These are phyloP conservation scores for Herpetotheres cachinnans DNA, from an alignment of 2,113 vertebrate species.

Conservation along the genomic window DNA sequence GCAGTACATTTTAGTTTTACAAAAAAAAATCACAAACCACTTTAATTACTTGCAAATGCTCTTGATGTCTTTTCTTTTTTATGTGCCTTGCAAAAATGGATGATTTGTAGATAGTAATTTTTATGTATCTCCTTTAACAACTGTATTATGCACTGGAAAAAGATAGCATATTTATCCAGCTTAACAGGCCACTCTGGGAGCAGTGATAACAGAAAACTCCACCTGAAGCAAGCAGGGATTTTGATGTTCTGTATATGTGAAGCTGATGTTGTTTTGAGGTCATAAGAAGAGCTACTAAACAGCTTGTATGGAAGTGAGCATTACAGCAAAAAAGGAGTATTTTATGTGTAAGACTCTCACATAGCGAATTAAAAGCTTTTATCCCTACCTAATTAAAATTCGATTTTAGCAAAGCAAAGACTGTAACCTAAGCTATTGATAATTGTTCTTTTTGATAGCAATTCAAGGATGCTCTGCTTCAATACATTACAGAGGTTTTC, in stretches of 20 bases:
- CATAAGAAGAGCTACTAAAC: background rate
- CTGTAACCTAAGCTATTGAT: background rate
- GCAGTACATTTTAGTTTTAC: background rate
- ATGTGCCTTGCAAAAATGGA: background rate
- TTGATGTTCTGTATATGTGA: background rate
- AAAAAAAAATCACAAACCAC: background rate
- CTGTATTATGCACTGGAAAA: background rate
- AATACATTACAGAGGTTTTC: background rate
- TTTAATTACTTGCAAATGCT: background rate
- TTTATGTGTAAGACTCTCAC: background rate
- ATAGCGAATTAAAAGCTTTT: background rate
- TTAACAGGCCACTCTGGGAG: conserved; percentile 23
- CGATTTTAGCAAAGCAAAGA: background rate
- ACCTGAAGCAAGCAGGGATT: background rate
- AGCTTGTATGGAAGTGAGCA: background rate
- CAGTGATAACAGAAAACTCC: background rate
- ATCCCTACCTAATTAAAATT: background rate
- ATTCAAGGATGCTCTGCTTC: background rate
- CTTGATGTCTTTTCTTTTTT: background rate
- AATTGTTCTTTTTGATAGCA: background rate
- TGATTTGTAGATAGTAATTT: background rate
- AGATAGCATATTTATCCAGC: background rate
- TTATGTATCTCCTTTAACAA: background rate
- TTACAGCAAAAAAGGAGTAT: background rate
- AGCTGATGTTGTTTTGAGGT: background rate